Evolutionary conservation across 2,113 vertebrate species (phyloP).

Genomic region (Menura novaehollandiae): DNA sequence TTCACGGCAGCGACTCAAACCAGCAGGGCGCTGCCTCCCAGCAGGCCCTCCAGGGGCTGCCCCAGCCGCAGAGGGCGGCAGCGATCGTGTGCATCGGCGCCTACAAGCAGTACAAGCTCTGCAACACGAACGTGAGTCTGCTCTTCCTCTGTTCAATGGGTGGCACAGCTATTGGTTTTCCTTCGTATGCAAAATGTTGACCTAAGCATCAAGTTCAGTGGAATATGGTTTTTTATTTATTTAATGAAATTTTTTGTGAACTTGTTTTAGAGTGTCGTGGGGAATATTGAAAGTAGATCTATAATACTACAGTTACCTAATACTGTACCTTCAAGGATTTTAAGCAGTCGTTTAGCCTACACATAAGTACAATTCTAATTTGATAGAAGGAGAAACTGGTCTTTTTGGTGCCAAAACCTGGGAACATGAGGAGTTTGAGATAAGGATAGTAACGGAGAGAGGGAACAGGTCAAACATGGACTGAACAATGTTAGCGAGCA

Average conservation of each 20-base stretch:
- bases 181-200: background rate
- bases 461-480: background rate
- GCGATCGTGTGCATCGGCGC: conserved; percentile 76
- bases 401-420: background rate
- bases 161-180: background rate
- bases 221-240: background rate
- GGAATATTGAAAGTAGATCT: background rate
- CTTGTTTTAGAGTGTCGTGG: background rate
- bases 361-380: background rate
- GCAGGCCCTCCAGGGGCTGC: conserved; percentile 51
- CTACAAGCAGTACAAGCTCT: conserved; percentile 83
- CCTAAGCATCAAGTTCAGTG: background rate
- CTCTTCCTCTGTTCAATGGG: background rate
- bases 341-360: background rate
- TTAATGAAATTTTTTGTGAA: background rate
- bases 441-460: background rate
- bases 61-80: conserved; percentile 63
- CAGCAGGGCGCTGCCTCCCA: background rate
- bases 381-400: background rate
- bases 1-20: conserved; percentile 45
- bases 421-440: background rate
- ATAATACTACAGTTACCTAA: background rate
- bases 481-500: background rate
- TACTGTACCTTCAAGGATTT: background rate
- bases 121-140: conserved; percentile 83